Percentiles rank a stretch among this genome's conserved stretches.
These are phyloP conservation scores for Argyra leucocephala DNA, from an alignment of 2,888 invertebrate species.

Conservation along the genomic window DNA sequence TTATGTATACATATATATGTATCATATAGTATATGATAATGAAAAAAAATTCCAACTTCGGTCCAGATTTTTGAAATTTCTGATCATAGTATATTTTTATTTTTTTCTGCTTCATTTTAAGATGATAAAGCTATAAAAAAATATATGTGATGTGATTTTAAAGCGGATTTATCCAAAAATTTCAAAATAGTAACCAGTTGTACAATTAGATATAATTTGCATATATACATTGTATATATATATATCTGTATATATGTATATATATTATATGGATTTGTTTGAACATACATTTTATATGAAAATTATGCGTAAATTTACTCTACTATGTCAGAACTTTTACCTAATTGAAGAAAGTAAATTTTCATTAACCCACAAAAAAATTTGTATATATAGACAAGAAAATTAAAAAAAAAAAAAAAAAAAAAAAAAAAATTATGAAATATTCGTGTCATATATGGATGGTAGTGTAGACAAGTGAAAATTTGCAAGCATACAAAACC, in stretches of 20 bases:
- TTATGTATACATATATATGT: background rate
- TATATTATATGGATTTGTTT: no score
- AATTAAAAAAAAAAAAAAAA: background rate
- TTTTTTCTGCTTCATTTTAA: background rate
- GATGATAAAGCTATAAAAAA: background rate
- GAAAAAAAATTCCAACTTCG: constrained; percentile 3
- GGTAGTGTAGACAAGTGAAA: background rate
- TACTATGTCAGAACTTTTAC: background rate
- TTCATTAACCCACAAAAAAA: background rate
- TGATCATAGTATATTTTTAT: background rate
- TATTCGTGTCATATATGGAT: background rate
- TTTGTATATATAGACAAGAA: background rate
- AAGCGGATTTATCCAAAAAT: constrained; percentile 1
- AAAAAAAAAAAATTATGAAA: background rate
- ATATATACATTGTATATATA: no score
- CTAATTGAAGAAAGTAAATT: background rate
- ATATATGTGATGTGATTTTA: no score
- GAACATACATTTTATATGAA: background rate
- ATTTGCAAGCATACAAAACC: no score
- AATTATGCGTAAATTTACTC: background rate
- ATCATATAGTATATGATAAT: no score
- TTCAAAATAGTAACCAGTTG: background rate
- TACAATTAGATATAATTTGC: no score
- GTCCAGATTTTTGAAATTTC: background rate
- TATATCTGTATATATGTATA: no score